Evolutionary conservation across 92 coral and sea anemone genomes (phyloP).

Genomic region (Galaxea fascicularis): DNA sequence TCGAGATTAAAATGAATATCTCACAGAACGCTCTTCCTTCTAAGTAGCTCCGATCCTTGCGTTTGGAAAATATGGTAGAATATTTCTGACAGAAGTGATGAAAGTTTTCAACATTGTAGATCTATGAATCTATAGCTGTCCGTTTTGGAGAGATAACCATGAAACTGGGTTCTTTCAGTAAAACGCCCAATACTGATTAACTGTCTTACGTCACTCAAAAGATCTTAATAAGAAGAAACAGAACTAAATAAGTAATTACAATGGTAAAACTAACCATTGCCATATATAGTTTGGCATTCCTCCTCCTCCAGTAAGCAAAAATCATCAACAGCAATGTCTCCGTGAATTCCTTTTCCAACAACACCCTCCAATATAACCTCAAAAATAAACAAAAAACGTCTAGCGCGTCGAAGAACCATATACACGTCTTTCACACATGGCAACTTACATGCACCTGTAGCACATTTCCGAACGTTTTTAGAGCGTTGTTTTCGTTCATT

Average conservation of each 20-base stretch:
- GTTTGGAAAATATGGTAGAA: too few relatives aligned
- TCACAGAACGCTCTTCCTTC: not conserved
- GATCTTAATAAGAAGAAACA: not conserved
- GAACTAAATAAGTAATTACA: not conserved
- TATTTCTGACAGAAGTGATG: not conserved
- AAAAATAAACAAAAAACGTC: too few relatives aligned
- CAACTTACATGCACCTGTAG: too few relatives aligned
- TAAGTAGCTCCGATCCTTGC: too few relatives aligned
- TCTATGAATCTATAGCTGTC: too few relatives aligned
- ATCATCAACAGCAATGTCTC: slow-evolving; percentile 87
- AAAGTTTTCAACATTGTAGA: not conserved
- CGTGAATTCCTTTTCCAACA: slow-evolving; percentile 65
- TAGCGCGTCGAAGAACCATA: not conserved
- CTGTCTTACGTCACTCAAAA: not conserved
- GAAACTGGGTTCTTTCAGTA: too few relatives aligned
- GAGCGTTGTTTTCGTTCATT: too few relatives aligned
- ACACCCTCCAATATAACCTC: slow-evolving; percentile 75
- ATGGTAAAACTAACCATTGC: slow-evolving; percentile 36
- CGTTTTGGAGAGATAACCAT: too few relatives aligned
- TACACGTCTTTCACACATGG: not conserved
- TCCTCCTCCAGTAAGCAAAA: slow-evolving; percentile 34
- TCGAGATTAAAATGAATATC: not conserved
- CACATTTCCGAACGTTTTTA: too few relatives aligned
- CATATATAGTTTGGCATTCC: slow-evolving; percentile 28
- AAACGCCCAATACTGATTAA: too few relatives aligned